phyloP scores from a whole-genome alignment of 2,797 vertebrate genomes.

The Melanotaenia pygmaea region DNA sequence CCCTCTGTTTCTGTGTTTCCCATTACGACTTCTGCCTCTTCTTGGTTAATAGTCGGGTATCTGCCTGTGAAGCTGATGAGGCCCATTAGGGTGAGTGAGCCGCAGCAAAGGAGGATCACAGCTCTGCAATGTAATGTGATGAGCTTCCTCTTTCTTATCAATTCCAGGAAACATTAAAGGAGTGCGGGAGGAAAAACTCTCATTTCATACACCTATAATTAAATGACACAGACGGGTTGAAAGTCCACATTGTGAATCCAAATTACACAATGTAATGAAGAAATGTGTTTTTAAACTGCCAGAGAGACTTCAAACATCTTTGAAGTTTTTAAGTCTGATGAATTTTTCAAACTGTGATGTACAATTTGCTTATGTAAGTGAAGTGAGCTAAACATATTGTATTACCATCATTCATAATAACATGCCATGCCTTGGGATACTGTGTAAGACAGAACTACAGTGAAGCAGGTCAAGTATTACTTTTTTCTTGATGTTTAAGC shows the following conservation, averaged over 20 bases:
- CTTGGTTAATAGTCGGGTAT: constrained; percentile 87
- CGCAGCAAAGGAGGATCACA: constrained; percentile 84
- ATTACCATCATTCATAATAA: background rate
- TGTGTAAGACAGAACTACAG: too few relatives aligned
- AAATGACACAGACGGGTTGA: constrained; percentile 85
- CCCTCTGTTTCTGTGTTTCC: constrained; percentile 28
- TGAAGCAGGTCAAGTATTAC: background rate
- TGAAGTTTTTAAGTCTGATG: constrained; percentile 8
- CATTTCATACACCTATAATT: constrained; percentile 89
- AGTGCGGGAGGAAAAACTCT: constrained; percentile 70
- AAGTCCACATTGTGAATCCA: constrained; percentile 72
- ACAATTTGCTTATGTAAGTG: background rate
- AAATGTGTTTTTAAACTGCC: constrained; percentile 55
- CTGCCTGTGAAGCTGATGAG: constrained; percentile 84
- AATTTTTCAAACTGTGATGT: background rate
- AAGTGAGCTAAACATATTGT: background rate
- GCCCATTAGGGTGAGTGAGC: constrained; percentile 88
- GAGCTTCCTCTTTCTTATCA: constrained; percentile 82
- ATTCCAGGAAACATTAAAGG: constrained; percentile 83
- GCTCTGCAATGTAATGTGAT: constrained; percentile 82
- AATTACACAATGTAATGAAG: constrained; percentile 74
- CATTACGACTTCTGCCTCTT: constrained; percentile 78
- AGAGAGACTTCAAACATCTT: constrained; percentile 34
- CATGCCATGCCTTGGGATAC: too few relatives aligned
- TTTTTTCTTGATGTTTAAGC: background rate